Evolutionary conservation across 2,113 vertebrate species (phyloP).

Genomic region (Circaetus cinerascens): DNA sequence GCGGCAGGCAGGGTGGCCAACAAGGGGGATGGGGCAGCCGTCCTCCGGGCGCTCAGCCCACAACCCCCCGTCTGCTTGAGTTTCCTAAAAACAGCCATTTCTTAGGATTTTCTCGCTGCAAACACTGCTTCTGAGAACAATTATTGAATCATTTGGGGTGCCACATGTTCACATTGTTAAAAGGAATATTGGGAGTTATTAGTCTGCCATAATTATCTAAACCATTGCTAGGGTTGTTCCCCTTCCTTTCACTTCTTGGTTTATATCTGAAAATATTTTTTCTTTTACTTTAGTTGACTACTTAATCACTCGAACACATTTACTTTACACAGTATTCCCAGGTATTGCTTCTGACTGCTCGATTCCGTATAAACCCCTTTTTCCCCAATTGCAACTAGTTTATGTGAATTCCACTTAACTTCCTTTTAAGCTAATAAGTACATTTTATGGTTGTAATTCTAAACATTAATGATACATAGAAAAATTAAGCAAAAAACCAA

Average conservation of each 20-base stretch:
- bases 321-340: background rate
- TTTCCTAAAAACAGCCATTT: background rate
- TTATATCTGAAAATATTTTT: background rate
- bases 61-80: background rate
- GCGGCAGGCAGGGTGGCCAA: background rate
- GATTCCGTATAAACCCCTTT: background rate
- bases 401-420: background rate
- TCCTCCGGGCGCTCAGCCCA: no score
- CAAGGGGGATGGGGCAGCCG: accelerated
- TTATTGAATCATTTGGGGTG: background rate
- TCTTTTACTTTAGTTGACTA: background rate
- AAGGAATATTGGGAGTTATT: background rate
- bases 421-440: background rate
- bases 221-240: background rate
- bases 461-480: background rate
- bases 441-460: background rate
- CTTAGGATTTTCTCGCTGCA: background rate
- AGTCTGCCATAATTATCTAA: background rate
- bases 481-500: background rate
- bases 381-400: background rate
- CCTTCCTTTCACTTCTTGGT: background rate
- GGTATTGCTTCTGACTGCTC: background rate
- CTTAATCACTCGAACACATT: background rate
- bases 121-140: background rate
- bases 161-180: background rate